Percentiles rank a stretch among this genome's conserved stretches.
These are phyloP conservation scores for Hypotaenidia okinawae DNA, from an alignment of 2,797 vertebrate genomes.

Conservation along the genomic window DNA sequence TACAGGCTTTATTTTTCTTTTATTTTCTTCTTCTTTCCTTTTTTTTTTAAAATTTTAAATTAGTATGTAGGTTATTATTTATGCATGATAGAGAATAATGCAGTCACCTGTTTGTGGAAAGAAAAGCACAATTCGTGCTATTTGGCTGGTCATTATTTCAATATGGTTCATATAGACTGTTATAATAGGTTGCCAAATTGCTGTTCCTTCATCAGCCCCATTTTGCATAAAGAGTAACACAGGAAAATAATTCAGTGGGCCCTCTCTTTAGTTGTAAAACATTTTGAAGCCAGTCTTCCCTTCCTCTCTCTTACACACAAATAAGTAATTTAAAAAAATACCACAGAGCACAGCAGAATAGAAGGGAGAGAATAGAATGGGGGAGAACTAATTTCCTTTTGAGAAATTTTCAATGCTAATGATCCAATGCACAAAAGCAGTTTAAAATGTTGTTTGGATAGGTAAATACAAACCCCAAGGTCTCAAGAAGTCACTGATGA, in stretches of 20 bases:
- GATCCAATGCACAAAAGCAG: background rate
- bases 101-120: background rate
- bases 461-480: background rate
- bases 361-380: background rate
- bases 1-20: background rate
- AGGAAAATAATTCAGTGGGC: background rate
- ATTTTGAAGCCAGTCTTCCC: background rate
- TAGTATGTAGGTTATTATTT: background rate
- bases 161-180: background rate
- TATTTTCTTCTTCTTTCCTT: background rate
- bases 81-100: background rate
- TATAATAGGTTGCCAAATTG: background rate
- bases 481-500: background rate
- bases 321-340: background rate
- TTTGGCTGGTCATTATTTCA: background rate
- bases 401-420: background rate
- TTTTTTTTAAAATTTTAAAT: too few species aligned
- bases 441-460: background rate
- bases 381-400: background rate
- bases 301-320: background rate
- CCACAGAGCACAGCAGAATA: background rate
- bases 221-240: background rate
- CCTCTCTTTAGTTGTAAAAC: background rate
- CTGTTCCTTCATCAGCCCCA: background rate
- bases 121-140: background rate